Percentiles rank a stretch among this genome's conserved stretches.
Evolutionary conservation across 2,797 vertebrate genomes (phyloP).

Genomic region (Scleropages formosus): DNA sequence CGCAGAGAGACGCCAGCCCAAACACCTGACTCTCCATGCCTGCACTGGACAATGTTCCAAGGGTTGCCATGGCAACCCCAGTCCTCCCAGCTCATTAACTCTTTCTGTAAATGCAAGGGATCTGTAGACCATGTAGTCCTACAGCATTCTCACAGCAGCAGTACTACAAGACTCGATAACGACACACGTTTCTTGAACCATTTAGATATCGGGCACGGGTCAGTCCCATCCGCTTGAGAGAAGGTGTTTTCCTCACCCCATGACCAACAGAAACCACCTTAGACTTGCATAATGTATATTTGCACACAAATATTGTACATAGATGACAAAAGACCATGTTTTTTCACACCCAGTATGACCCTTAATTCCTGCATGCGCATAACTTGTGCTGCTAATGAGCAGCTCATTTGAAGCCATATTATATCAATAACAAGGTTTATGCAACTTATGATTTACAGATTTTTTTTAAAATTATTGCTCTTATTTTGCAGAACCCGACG

Average conservation of each 20-base stretch:
- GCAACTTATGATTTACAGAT: too few species aligned
- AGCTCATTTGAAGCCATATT: background rate
- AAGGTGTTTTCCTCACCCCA: background rate
- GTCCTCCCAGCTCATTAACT: conserved; percentile 26
- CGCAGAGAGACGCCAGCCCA: conserved; percentile 2
- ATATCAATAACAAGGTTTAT: too few species aligned
- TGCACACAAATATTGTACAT: too few species aligned
- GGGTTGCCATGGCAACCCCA: conserved; percentile 31
- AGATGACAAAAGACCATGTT: background rate
- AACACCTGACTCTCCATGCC: conserved; percentile 12
- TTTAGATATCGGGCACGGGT: conserved; percentile 6
- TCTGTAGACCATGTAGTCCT: conserved; percentile 14
- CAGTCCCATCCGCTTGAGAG: background rate
- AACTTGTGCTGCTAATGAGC: background rate
- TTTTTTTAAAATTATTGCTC: too few species aligned
- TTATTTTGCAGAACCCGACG: too few species aligned
- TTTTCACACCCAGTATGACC: too few species aligned
- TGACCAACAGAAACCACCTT: background rate
- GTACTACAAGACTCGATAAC: background rate
- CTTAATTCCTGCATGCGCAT: background rate
- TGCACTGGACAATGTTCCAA: conserved; percentile 28
- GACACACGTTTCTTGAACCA: background rate
- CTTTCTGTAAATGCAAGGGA: conserved; percentile 21
- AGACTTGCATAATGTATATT: background rate
- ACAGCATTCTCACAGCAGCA: background rate